Evolutionary conservation across 2,888 invertebrate genomes (phyloP), one percentile per base, ranked within the genome.

Genomic region (Tiphia femorata): DNA sequence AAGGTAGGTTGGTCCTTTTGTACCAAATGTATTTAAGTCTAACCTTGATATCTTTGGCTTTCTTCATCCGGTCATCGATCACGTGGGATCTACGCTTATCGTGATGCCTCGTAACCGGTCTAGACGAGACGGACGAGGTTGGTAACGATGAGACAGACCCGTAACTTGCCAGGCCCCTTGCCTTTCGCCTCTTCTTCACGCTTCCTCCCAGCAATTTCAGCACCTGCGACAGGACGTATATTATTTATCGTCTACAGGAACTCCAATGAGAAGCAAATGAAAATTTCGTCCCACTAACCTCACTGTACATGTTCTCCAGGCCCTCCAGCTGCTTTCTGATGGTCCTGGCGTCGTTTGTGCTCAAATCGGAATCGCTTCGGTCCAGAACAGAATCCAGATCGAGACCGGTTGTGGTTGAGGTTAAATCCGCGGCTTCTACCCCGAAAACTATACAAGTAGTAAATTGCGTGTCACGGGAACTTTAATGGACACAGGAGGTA

Each of bases 231-330:
- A 54, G 20, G n/a, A n/a, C n/a, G n/a, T n/a, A n/a, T 37, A 12
- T 16, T 37, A 17, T 19, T 35, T 30, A 25, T 42, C 43, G 23
- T 35, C 16, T n/a, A 49, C 35, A 21, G 37, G 49, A 50, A 53
- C 30, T 35, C 30, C 29, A 33, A 8, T 8, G 10, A 33, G 8
- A 33, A 12, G 14, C 5, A 8, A 33, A n/a, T 33, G n/a, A 33
- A n/a, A n/a, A n/a, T n/a, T n/a, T 14, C 12, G 35, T 14, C 7
- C 8, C n/a, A 16, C 2, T 72, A 75, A 93, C 95, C 85, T 94
- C 94, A 0, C 92, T 92, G 78, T 95, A 95, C 94, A 94, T 95
- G 69, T 89, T 91, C 86, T 95, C 94, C 3, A 95, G 85, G 0
- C 94, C 93, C 75, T 94, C 90, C 27, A 95, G 85, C 78, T 95